Base-by-base conservation (phyloP, 92 coral and sea anemone genomes). In the Metridium senile region DNA sequence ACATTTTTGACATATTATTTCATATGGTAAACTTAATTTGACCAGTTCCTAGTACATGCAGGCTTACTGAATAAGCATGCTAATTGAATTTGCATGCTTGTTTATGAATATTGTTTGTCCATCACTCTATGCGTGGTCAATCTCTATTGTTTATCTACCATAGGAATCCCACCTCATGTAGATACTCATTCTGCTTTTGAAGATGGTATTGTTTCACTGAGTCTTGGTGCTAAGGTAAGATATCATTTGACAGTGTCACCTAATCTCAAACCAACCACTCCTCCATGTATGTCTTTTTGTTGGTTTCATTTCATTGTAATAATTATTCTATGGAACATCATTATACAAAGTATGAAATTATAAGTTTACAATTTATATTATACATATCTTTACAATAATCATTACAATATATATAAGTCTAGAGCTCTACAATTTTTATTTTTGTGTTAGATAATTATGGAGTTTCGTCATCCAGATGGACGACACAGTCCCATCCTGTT, bases 141-240 rank as follows among this genome's bases (percentile, higher is more conserved):
- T 39, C 13, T 39, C 8, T 39, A 4, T 39, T 13, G 13, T 13
- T 13, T 39, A 39, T 39, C 13, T 39, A 39, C 58, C 25, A 22
- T 57, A 94, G 98, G 99, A 25, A 95, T 95, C 31, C 99, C 99
- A 33, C 99, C 99, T 30, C 99, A 95, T 58, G 71, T 95, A 35
- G 99, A 95, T 77, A 95, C 99, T 1, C 99, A 95, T 78, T 95
- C 99, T 6, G 99, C 97, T 26, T 95, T 95, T 89, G 97, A 95
- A 69, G 93, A 89, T 80, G 93, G 90, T 19, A 95, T 95, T 52
- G 77, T 79, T 26, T 89, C 92, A 52, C 82, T 95, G 45, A 92
- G 97, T 66, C 97, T 95, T 82, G 97, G 96, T 66, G 93, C 92
- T 22, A 89, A 87, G 97, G 99, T 95, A 85, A 11, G 9, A 9